A percentile compares a stretch with the other conserved stretches of the same genome.
These are phyloP conservation scores for Eristalis tenax DNA, from an alignment of 2,888 invertebrate species.

Conservation along the genomic window DNA sequence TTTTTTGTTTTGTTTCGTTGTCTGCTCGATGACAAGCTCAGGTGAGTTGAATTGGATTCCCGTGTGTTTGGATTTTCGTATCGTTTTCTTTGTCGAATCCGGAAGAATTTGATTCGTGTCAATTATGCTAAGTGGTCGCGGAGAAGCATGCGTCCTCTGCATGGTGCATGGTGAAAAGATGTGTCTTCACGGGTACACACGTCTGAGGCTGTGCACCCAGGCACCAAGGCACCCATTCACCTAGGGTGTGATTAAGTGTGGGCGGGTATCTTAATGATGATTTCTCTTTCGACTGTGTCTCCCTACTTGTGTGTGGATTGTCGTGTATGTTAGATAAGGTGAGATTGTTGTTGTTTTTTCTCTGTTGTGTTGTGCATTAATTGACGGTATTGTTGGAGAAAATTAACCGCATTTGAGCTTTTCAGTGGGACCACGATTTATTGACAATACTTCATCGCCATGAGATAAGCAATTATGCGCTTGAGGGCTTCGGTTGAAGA, in stretches of 20 bases:
- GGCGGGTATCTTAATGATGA: conserved; percentile 44
- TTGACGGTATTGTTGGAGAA: conserved; percentile 39
- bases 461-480: not conserved
- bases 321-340: conserved; percentile 31
- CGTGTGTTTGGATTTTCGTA: conserved; percentile 27
- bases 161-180: not conserved
- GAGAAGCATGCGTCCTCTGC: conserved; percentile 1
- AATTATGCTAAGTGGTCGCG: conserved; percentile 54
- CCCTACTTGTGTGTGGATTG: conserved; percentile 9
- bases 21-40: conserved; percentile 55
- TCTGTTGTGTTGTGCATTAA: conserved; percentile 21
- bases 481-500: not conserved
- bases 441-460: not conserved
- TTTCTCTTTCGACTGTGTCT: conserved; percentile 40
- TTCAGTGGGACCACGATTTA: not conserved
- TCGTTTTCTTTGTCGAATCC: conserved; percentile 53
- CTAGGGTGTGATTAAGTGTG: conserved; percentile 37
- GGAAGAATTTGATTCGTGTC: conserved; percentile 68
- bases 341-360: not conserved
- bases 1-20: conserved; percentile 32
- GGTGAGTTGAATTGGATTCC: conserved; percentile 19
- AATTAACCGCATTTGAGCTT: not conserved
- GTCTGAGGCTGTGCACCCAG: conserved; percentile 16
- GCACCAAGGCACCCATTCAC: not conserved
- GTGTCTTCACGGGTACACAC: not conserved